These are phyloP conservation scores for Lepidochitona cinerea DNA, from an alignment of 2,888 invertebrate species.

Conservation along the genomic window DNA sequence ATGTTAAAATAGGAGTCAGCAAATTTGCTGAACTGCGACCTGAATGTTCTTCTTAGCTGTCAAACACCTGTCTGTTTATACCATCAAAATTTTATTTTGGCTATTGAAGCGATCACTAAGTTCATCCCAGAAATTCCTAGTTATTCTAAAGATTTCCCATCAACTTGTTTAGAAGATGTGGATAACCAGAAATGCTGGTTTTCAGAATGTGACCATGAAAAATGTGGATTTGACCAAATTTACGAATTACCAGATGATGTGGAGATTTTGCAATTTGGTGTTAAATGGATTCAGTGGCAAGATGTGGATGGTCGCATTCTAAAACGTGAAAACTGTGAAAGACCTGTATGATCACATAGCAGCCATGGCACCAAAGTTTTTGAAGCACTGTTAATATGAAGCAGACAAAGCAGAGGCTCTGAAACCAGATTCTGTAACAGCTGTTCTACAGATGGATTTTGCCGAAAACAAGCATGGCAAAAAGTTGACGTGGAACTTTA, in stretches of 20 bases:
- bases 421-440: too few species aligned
- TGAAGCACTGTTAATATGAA: background rate
- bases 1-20: too few species aligned
- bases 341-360: too few species aligned
- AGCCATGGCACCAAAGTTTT: background rate
- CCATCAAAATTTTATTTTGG: conserved; percentile 2
- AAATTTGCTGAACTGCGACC: background rate
- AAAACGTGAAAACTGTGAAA: too few species aligned
- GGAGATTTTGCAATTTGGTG: too few species aligned
- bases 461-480: background rate
- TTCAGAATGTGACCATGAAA: background rate
- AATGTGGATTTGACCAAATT: too few species aligned
- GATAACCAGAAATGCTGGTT: background rate
- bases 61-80: background rate
- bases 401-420: background rate
- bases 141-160: background rate
- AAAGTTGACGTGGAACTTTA: too few species aligned
- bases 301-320: too few species aligned
- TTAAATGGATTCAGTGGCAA: too few species aligned
- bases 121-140: background rate
- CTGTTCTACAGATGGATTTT: conserved; percentile 10
- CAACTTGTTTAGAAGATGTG: background rate
- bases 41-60: background rate
- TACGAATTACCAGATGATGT: too few species aligned
- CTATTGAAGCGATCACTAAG: background rate